Evolutionary conservation across 2,113 vertebrate genomes (phyloP).

Genomic region (Caretta caretta): DNA sequence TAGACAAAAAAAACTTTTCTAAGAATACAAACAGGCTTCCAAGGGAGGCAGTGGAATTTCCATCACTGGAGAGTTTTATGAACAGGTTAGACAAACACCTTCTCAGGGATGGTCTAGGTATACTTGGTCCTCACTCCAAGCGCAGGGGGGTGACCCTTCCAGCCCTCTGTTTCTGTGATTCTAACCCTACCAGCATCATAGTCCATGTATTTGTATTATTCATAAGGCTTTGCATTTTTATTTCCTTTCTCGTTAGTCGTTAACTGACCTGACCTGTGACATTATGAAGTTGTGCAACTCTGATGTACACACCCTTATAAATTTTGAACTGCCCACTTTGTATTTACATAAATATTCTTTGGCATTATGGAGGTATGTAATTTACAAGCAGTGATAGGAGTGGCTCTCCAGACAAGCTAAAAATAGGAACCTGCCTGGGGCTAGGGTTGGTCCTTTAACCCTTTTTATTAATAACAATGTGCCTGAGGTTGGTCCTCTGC

Average conservation of each 20-base stretch:
- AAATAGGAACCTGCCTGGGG: not conserved
- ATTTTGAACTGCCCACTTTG: not conserved
- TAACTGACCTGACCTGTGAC: not conserved
- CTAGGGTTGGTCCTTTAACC: not conserved
- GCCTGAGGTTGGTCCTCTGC: no score
- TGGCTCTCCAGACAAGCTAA: not conserved
- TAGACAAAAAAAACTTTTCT: not conserved
- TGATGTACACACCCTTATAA: rapidly evolving
- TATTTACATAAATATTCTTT: rapidly evolving
- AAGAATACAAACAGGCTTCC: not conserved
- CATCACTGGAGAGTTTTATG: not conserved
- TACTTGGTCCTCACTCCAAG: no score
- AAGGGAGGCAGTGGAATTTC: not conserved
- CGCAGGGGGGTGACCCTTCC: no score
- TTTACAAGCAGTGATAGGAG: not conserved
- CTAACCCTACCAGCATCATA: no score
- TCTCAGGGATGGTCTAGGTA: not conserved
- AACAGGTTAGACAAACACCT: not conserved
- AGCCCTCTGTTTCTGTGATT: no score
- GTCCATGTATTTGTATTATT: no score
- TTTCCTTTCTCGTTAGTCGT: not conserved
- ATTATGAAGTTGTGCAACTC: not conserved
- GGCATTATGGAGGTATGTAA: not conserved
- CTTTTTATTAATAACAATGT: no score
- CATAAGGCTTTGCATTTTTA: not conserved